Evolutionary conservation across 2,888 invertebrate genomes (phyloP).

Genomic region (Cremastinae sp.): DNA sequence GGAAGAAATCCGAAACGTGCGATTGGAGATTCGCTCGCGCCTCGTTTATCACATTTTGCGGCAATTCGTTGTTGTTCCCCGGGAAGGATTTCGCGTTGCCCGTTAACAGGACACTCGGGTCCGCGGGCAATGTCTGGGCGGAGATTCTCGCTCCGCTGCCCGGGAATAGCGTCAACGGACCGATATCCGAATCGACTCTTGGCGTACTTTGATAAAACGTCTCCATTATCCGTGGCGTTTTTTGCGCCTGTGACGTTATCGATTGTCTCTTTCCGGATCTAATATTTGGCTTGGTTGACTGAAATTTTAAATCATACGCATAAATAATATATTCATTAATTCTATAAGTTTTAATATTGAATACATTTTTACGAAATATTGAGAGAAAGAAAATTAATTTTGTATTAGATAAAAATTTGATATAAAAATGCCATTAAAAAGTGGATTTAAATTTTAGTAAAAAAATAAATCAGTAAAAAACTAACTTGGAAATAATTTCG

Average conservation of each 20-base stretch:
- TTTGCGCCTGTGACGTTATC: slow-evolving; percentile 67
- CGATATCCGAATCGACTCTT: slow-evolving; percentile 77
- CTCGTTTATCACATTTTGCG: slow-evolving; percentile 76
- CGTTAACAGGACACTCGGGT: slow-evolving; percentile 68
- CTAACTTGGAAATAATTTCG: slow-evolving; percentile 77
- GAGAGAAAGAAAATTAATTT: too few species aligned
- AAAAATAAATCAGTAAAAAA: too few species aligned
- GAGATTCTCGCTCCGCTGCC: slow-evolving; percentile 55
- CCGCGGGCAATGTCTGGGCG: slow-evolving; percentile 72
- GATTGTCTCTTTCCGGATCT: slow-evolving; percentile 76
- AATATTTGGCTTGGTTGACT: slow-evolving; percentile 76
- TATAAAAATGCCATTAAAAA: too few species aligned
- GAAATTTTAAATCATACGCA: too few species aligned
- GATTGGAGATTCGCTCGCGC: slow-evolving; percentile 76
- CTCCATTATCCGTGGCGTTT: slow-evolving; percentile 69
- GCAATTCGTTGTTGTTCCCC: slow-evolving; percentile 70
- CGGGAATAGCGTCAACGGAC: slow-evolving; percentile 73
- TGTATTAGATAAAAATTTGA: too few species aligned
- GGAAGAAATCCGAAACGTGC: slow-evolving; percentile 78
- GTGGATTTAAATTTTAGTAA: too few species aligned
- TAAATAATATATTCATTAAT: too few species aligned
- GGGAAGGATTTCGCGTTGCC: slow-evolving; percentile 63
- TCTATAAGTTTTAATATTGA: too few species aligned
- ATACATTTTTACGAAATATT: too few species aligned
- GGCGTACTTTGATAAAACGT: slow-evolving; percentile 78